Evolutionary conservation across 2,113 vertebrate genomes (phyloP), one percentile per base, ranked within the genome.

Genomic region (Balaeniceps rex): DNA sequence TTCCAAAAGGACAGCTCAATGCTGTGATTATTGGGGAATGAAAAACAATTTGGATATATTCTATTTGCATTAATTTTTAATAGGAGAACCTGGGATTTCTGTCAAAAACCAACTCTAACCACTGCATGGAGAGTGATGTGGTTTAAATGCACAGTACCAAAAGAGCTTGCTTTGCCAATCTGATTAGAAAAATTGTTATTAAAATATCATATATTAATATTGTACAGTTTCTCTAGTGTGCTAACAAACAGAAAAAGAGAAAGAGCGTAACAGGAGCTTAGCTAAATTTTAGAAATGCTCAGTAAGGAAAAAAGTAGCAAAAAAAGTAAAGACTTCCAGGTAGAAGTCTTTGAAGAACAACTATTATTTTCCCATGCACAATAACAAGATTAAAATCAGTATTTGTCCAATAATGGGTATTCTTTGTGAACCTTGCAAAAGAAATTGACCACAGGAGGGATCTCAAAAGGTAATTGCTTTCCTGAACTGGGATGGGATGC

Each of bases 1-100:
- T 16, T 90, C 31, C 26, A 76, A 77, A 65, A 90, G 24, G 10
- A 63, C 23, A 88, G 18, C 31, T 89, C 58, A 79, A 25, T 72
- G 78, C 54, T 34, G 31, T 31, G 55, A 69, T 68, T 80, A 54
- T 0, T 51, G 28, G 34, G 12, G 28, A 86, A 69, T 0, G 0
- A 52, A 74, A 91, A 77, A 0, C 14, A 16, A 58, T 63, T 70
- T 42, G 14, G 16, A 80, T 66, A 38, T 26, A 40, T 28, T 69
- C 12, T 33, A 61, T n/a, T 14, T 69, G 33, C 65, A 64, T 57
- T 79, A 4, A 25, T 82, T 89, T 94, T 87, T 71, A 91, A 76
- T 7, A 55, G 34, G 5, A 94, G 28, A 80, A 80, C 11, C n/a
- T 51, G 14, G 26, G 12, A 63, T 81, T 63, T 75, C 57, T 82